Evolutionary conservation across 2,888 invertebrate species (phyloP), one percentile per base, ranked within the genome.

Genomic region (Chesias legatella): DNA sequence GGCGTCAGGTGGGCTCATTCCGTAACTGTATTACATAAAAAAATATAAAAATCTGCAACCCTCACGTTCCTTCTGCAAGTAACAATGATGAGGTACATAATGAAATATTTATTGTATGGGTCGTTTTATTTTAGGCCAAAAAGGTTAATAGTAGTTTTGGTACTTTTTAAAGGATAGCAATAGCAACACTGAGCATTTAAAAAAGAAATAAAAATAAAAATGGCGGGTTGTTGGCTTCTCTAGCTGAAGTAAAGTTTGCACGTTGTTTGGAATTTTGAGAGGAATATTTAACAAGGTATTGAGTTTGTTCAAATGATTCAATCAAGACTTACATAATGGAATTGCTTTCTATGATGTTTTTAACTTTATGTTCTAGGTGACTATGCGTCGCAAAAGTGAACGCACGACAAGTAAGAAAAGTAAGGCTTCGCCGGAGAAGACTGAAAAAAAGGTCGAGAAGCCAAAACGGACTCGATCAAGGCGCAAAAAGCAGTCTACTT

Each of bases 311-410:
- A 3, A 17, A 2, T 2, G 13, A 3, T 17, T 17, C 5, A 17
- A 2, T 2, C 13, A 17, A 17, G 13, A 17, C 13, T 17, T 17
- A 17, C 13, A 17, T 17, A 3, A 5, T 17, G 21, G n/a, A 21
- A 9, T n/a, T 7, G 10, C 3, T 21, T 10, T n/a, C 27, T 13
- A 21, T 9, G 6, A 28, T 8, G 28, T 21, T 0, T 10, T 31
- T 9, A 10, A 11, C 17, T 13, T 20, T 28, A 44, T 43, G 43
- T 65, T 70, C 48, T 48, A 73, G 68, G 49, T 50, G 53, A 67
- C 39, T 56, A 94, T 94, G 94, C 92, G 94, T 73, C 93, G 94
- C 58, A 94, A 94, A 82, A 94, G 94, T 75, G 92, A 94, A 90
- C 82, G 92, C 89, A 72, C 89, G 89, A 67, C 82, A 35, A 69